These are phyloP conservation scores for Agrochola lota DNA, from an alignment of 2,888 invertebrate genomes.

Conservation along the genomic window DNA sequence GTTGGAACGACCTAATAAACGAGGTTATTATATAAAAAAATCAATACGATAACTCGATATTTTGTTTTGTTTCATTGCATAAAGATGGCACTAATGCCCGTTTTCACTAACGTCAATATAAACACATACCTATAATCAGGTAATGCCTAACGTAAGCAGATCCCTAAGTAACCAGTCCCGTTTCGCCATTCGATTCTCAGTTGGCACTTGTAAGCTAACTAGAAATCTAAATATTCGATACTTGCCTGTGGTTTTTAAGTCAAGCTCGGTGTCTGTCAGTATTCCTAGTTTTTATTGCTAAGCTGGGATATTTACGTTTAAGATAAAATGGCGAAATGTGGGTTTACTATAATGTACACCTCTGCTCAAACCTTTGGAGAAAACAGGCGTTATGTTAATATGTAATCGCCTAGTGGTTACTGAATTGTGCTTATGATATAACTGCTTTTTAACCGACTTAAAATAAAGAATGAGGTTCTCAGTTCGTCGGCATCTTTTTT, in stretches of 20 bases:
- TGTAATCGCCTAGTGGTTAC: too few relatives aligned
- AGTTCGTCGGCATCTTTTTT: too few relatives aligned
- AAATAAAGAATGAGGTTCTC: too few relatives aligned
- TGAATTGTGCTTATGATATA: too few relatives aligned
- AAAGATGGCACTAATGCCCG: neutral
- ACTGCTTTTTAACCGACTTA: too few relatives aligned
- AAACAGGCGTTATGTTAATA: neutral
- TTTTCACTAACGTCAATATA: neutral
- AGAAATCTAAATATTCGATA: neutral
- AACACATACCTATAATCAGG: neutral
- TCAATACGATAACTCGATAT: slow-evolving; percentile 6
- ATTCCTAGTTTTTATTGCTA: neutral
- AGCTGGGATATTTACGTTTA: neutral
- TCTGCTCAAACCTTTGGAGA: neutral
- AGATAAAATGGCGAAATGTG: too few relatives aligned
- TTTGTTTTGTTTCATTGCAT: slow-evolving; percentile 7
- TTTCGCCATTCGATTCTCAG: neutral
- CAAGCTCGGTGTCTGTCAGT: neutral
- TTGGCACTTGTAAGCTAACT: neutral
- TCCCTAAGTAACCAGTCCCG: neutral
- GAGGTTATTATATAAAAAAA: neutral
- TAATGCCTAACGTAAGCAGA: neutral
- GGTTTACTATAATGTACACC: neutral
- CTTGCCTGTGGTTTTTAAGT: neutral
- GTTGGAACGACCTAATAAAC: neutral